Percentiles rank a stretch among this genome's conserved stretches.
Conservation (phyloP, 2,888 invertebrate genomes). For the Tinea trinotella region DNA sequence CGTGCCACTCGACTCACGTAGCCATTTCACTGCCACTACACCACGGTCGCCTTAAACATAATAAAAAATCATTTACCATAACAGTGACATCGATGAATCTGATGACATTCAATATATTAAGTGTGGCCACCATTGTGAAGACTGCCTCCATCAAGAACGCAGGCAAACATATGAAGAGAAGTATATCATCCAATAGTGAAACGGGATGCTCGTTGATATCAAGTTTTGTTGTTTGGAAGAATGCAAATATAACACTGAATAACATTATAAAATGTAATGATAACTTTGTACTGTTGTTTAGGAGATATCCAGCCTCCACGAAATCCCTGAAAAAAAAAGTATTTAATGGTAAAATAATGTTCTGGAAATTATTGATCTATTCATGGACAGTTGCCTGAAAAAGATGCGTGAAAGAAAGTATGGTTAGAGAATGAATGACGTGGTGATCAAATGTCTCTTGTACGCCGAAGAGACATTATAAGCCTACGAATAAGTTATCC, state of each 20-base stretch:
- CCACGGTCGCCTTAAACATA: no score
- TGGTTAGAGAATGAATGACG: no score
- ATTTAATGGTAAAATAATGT: no score
- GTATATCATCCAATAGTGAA: slow-evolving; percentile 77
- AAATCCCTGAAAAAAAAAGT: slow-evolving; percentile 49
- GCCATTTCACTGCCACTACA: no score
- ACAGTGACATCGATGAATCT: slow-evolving; percentile 65
- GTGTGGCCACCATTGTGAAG: slow-evolving; percentile 77
- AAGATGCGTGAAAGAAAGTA: neutral
- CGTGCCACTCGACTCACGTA: no score
- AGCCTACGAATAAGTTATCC: no score
- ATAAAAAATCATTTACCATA: slow-evolving; percentile 55
- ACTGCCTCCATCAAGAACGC: slow-evolving; percentile 81
- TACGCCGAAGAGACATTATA: no score
- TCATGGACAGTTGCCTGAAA: neutral
- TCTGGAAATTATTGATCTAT: no score
- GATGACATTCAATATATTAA: slow-evolving; percentile 61
- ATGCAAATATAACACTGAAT: slow-evolving; percentile 72
- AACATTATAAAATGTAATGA: slow-evolving; percentile 71
- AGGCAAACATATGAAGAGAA: slow-evolving; percentile 80
- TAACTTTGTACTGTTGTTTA: slow-evolving; percentile 68
- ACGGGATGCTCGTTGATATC: slow-evolving; percentile 77
- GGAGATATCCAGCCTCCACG: slow-evolving; percentile 54
- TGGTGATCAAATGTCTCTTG: no score
- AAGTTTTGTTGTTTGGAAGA: slow-evolving; percentile 74